Conservation (phyloP, 2,113 vertebrate species). For the Carassius carassius region DNA sequence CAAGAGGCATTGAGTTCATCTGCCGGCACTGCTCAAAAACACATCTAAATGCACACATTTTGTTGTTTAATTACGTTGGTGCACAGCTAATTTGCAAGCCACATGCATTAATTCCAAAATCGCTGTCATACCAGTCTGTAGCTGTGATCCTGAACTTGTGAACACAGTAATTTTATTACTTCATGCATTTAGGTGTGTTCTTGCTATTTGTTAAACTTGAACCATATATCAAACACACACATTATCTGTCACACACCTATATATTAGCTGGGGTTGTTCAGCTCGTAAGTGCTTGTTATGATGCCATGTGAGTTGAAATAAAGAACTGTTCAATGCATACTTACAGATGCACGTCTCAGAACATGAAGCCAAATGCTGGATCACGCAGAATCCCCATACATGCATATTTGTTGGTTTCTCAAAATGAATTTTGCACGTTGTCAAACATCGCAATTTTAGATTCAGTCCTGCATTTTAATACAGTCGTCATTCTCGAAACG, state of each 20-base stretch:
- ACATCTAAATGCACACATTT: neutral
- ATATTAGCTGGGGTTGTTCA: slow-evolving; percentile 21
- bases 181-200: neutral
- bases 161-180: neutral
- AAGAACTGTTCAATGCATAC: neutral
- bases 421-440: neutral
- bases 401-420: neutral
- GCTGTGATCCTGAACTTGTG: neutral
- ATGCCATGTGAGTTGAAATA: neutral
- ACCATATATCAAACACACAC: neutral
- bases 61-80: neutral
- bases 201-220: neutral
- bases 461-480: neutral
- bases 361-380: neutral
- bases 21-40: neutral
- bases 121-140: neutral
- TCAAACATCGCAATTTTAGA: neutral
- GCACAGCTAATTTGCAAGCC: neutral
- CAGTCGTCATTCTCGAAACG: neutral
- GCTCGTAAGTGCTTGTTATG: neutral
- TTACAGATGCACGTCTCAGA: neutral
- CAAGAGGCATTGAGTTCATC: neutral
- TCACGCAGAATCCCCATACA: neutral
- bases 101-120: neutral
- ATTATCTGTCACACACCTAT: neutral